A percentile compares a stretch with the other conserved stretches of the same genome.
phyloP scores from a whole-genome alignment of 2,113 vertebrate species.

The Petrocephalus microphthalmus region DNA sequence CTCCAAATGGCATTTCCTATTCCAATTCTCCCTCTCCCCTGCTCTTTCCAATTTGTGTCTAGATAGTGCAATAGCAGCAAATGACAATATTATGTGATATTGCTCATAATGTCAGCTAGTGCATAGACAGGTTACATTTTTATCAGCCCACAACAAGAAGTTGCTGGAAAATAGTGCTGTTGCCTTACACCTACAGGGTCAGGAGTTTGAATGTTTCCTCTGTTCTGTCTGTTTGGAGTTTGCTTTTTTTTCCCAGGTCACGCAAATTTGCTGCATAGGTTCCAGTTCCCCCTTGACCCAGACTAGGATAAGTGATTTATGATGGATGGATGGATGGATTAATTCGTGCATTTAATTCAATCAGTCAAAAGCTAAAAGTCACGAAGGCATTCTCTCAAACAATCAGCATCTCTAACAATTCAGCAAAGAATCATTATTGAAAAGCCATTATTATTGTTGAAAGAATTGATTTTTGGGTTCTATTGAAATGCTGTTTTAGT shows the following conservation, averaged over 20 bases:
- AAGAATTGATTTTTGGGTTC: neutral
- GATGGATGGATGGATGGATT: neutral
- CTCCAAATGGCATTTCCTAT: neutral
- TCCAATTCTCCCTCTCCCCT: neutral
- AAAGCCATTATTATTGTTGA: neutral
- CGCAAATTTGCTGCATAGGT: neutral
- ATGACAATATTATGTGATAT: neutral
- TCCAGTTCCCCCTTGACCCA: neutral
- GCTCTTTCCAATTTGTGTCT: neutral
- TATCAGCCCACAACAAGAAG: neutral
- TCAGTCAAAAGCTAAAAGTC: neutral
- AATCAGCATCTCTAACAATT: neutral
- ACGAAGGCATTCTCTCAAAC: neutral
- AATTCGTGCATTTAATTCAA: neutral
- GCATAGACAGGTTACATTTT: neutral
- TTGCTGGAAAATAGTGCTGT: neutral
- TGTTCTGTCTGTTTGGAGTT: neutral
- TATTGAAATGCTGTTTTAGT: neutral
- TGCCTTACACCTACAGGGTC: neutral
- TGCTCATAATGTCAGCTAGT: neutral
- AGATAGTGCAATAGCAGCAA: neutral
- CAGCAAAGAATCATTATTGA: neutral
- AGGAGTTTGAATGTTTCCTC: neutral
- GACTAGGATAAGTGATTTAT: neutral
- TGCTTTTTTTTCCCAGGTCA: neutral